Conservation (phyloP, 1,140 invertebrate genomes). For the Sipha flava region DNA sequence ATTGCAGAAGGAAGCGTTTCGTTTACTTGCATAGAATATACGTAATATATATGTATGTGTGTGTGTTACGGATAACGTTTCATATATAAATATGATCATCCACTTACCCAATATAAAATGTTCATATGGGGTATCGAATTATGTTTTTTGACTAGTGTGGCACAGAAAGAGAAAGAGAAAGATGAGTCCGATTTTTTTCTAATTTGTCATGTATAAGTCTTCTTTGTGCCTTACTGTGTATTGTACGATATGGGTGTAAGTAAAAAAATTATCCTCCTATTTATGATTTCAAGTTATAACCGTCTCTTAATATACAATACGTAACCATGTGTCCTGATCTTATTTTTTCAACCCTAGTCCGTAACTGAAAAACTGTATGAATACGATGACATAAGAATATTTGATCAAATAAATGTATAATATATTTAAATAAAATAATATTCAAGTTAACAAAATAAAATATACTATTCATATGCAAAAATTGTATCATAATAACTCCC, state of each 20-base stretch:
- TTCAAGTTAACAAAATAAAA: too few relatives aligned
- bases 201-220: not conserved
- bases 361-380: too few relatives aligned
- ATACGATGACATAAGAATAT: too few relatives aligned
- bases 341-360: not conserved
- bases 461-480: too few relatives aligned
- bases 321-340: not conserved
- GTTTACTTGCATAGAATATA: too few relatives aligned
- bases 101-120: not conserved
- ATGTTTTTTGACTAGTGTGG: not conserved
- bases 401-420: too few relatives aligned
- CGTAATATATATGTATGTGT: too few relatives aligned
- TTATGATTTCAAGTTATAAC: not conserved
- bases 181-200: not conserved
- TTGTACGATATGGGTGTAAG: not conserved
- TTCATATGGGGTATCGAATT: not conserved
- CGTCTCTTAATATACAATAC: not conserved
- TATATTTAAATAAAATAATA: too few relatives aligned
- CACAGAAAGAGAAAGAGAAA: too few relatives aligned
- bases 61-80: too few relatives aligned
- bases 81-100: too few relatives aligned
- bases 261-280: not conserved
- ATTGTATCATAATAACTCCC: too few relatives aligned
- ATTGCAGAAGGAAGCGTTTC: not conserved
- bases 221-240: not conserved